Base-by-base conservation (phyloP, 1,140 invertebrate species). In the Drosophila rhopaloa region DNA sequence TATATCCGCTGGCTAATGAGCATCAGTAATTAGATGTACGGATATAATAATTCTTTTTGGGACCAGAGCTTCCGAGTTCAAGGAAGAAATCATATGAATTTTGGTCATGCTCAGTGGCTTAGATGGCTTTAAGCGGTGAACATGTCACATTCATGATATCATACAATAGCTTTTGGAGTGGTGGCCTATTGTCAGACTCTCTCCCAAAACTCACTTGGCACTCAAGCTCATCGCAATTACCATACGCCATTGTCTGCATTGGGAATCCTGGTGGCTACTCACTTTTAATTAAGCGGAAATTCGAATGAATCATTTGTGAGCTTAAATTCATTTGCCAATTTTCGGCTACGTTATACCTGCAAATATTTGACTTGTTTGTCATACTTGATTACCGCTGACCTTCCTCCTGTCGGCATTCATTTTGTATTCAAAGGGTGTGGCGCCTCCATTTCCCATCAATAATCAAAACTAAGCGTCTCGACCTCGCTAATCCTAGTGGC, bases 401-500 rank as follows among this genome's bases (percentile, higher is more conserved):
- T 66, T 38, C 29, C 67, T 48, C 4, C 43, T 13, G 27, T 16
- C n/a, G 40, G 43, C 32, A 5, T 35, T 29, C 53, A 58, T 80
- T 80, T 56, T 62, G 50, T 82, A 74, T 82, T 62, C 75, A 71
- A 76, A 65, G 57, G 66, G 73, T 43, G 72, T 59, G 32, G 50
- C 65, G 5, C n/a, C 9, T 29, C 29, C 65, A 32, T 37, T 54
- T 44, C 53, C 47, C 83, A 88, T 88, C 66, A 82, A 68, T 79
- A 77, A 88, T 55, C 66, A 8, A 46, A 79, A 73, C 61, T 88
- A 83, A 88, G 67, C 71, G 65, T 76, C 76, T 70, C 51, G 43
- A 68, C 66, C 83, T 73, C 50, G 67, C 76, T 88, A 86, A 86
- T 86, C 79, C 83, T 59, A 53, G 56, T 47, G 56, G 76, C 83